These are phyloP conservation scores for Leptinotarsa lineolata DNA, from an alignment of 1,140 invertebrate species.

Conservation along the genomic window DNA sequence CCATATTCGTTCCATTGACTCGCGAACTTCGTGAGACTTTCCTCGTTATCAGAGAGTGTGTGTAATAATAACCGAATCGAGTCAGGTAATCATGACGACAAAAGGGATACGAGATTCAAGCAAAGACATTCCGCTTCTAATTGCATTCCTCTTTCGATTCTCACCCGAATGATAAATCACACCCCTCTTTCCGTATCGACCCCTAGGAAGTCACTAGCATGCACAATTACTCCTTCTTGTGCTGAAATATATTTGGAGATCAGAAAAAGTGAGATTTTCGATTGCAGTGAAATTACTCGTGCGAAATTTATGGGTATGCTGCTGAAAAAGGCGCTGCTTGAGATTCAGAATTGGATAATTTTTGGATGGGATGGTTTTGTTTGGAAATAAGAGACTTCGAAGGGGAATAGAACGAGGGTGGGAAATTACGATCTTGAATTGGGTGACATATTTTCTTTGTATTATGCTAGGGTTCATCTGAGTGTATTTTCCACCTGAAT, in stretches of 20 bases:
- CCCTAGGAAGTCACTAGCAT: slow-evolving; percentile 35
- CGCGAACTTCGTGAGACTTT: not conserved
- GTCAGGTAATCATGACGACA: slow-evolving; percentile 39
- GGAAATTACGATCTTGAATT: too few species aligned
- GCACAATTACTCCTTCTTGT: slow-evolving; percentile 42
- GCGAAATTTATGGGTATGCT: slow-evolving; percentile 34
- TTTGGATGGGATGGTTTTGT: not conserved
- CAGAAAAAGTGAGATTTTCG: slow-evolving; percentile 35
- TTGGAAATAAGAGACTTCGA: not conserved
- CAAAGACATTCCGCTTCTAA: slow-evolving; percentile 47
- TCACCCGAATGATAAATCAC: slow-evolving; percentile 43
- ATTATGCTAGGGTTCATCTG: too few species aligned
- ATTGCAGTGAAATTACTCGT: slow-evolving; percentile 35
- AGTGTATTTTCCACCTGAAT: too few species aligned
- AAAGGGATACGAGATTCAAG: slow-evolving; percentile 41
- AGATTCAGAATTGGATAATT: not conserved
- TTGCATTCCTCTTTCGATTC: slow-evolving; percentile 47
- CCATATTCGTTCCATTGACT: not conserved
- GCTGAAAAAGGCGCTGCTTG: not conserved
- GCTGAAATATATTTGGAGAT: slow-evolving; percentile 32
- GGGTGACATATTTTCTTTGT: too few species aligned
- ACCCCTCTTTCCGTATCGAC: slow-evolving; percentile 29
- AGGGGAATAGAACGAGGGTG: too few species aligned
- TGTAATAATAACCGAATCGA: slow-evolving; percentile 27
- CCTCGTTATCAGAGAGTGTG: not conserved